These are phyloP conservation scores for Leptopilina clavipes DNA, from an alignment of 1,140 invertebrate genomes.

Conservation along the genomic window DNA sequence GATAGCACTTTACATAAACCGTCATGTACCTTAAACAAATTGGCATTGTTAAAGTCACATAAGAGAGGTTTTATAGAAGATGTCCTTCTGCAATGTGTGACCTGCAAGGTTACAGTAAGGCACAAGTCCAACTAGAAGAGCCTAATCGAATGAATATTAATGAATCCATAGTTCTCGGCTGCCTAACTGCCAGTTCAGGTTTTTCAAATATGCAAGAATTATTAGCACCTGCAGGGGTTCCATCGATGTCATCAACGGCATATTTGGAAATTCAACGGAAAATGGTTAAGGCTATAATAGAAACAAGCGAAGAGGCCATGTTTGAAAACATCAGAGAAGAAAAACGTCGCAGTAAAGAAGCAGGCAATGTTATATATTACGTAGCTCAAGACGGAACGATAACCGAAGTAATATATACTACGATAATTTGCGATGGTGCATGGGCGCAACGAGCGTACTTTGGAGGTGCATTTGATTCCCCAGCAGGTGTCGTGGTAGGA, in stretches of 20 bases:
- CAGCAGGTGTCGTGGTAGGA: background rate
- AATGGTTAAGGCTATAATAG: background rate
- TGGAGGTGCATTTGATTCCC: background rate
- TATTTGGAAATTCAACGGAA: background rate
- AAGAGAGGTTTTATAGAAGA: background rate
- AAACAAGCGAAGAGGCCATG: background rate
- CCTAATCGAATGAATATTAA: background rate
- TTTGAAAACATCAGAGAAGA: no score
- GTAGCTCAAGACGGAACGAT: background rate
- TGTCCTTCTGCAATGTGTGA: background rate
- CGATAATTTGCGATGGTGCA: background rate
- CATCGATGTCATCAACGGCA: background rate
- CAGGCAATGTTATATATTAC: no score
- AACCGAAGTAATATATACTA: background rate
- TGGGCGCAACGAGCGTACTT: background rate
- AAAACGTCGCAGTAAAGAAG: no score
- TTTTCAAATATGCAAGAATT: conserved; percentile 4
- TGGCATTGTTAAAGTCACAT: background rate
- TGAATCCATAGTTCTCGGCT: background rate
- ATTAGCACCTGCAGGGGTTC: background rate
- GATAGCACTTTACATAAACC: no score
- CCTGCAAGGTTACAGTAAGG: background rate
- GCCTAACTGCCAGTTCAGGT: background rate
- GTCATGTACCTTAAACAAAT: background rate
- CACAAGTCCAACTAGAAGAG: background rate